Base-by-base conservation (phyloP, 2,113 vertebrate genomes). In the Uria aalge region DNA sequence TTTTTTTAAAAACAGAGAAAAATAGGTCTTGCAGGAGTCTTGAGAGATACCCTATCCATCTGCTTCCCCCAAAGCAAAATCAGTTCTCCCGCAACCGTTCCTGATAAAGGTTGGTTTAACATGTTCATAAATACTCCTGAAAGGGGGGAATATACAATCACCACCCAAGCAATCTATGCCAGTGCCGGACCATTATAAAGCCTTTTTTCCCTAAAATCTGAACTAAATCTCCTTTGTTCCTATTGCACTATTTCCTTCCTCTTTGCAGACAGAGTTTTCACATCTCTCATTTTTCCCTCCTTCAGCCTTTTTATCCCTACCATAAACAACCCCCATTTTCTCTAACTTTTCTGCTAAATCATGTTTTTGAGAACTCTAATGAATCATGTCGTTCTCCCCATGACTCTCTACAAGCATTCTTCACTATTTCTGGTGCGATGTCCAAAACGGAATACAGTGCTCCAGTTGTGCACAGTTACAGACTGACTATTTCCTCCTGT, bases 381-480 rank as follows among this genome's bases (percentile, higher is more conserved):
- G 56, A 71, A 57, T 30, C n/a, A 55, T 0, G 0, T 15, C 5
- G 0, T 63, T 86, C 23, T 73, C 48, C 59, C 20, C 48, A n/a
- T 5, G 27, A 36, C 41, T 62, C 19, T 47, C 38, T 55, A 27
- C 22, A 59, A 53, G 8, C 4, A 50, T 40, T 50, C 36, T 66
- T 43, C 16, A 15, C 21, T 40, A 22, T 68, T 81, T 32, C 13
- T 63, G 32, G 7, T 23, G 52, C 1, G 2, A 76, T 15, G 40
- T 17, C 85, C 36, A 56, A 47, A 50, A 63, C 2, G 1, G 13
- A 8, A 64, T 36, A 15, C 41, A 71, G n/a, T 32, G 24, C 60
- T 78, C 4, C 29, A 50, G 23, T 2, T 13, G 18, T 12, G 6
- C 52, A 21, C 11, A 41, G 41, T 19, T 64, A 85, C 22, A 86